A percentile compares a stretch with the other conserved stretches of the same genome.
These are phyloP conservation scores for Coecobrya sp. DNA, from an alignment of 2,888 invertebrate genomes.

Conservation along the genomic window DNA sequence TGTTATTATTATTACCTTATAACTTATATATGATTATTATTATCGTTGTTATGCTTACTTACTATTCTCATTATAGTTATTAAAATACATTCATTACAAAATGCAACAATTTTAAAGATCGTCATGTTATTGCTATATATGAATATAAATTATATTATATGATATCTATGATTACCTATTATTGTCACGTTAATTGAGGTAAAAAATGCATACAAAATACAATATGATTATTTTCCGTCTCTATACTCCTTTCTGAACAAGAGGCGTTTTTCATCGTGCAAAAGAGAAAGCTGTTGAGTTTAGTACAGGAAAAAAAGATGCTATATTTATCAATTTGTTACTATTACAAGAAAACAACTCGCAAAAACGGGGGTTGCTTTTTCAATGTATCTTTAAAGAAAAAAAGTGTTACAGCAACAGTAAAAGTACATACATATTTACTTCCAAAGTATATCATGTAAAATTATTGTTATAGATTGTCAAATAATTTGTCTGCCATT, in stretches of 20 bases:
- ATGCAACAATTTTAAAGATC: slow-evolving; percentile 72
- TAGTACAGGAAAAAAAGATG: slow-evolving; percentile 7
- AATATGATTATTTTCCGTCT: neutral
- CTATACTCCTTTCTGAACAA: neutral
- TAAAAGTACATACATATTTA: slow-evolving; percentile 6
- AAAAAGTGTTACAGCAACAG: slow-evolving; percentile 34
- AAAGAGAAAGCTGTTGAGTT: neutral
- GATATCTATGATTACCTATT: neutral
- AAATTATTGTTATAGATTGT: slow-evolving; percentile 57
- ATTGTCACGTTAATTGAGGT: neutral
- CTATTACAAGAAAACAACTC: neutral
- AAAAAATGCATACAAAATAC: neutral
- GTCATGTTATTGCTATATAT: slow-evolving; percentile 41
- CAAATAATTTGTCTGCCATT: slow-evolving; percentile 55
- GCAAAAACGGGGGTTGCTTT: neutral
- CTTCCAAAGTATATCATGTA: slow-evolving; percentile 50
- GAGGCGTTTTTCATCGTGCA: neutral
- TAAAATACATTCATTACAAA: slow-evolving; percentile 57
- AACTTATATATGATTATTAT: slow-evolving; percentile 46
- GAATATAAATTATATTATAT: slow-evolving; percentile 23
- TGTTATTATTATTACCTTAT: slow-evolving; percentile 51
- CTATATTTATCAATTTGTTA: slow-evolving; percentile 43
- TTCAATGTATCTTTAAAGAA: slow-evolving; percentile 9
- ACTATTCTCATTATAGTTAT: slow-evolving; percentile 48
- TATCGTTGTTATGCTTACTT: slow-evolving; percentile 36